A percentile compares a stretch with the other conserved stretches of the same genome.
These are phyloP conservation scores for Brachyhypopomus occidentalis DNA, from an alignment of 2,113 vertebrate genomes.

Conservation along the genomic window DNA sequence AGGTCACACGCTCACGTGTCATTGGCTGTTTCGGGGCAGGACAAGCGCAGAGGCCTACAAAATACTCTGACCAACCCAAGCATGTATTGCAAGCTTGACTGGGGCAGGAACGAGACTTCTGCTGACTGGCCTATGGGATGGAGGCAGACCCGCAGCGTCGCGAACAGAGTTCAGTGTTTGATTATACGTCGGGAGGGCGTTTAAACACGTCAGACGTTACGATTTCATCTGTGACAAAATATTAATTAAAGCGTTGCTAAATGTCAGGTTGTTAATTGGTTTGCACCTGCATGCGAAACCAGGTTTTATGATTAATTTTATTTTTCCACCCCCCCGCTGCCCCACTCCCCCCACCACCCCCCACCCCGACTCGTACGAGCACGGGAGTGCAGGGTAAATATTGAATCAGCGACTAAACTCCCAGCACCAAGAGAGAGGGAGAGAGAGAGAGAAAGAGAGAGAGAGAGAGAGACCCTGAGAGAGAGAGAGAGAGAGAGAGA, in stretches of 20 bases:
- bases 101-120: background rate
- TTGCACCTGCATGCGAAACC: constrained; percentile 92
- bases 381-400: constrained; percentile 99
- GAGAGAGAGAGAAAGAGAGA: constrained; percentile 73
- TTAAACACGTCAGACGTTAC: constrained; percentile 87
- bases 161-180: constrained; percentile 73
- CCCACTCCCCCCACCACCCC: constrained; percentile 70
- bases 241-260: constrained; percentile 96
- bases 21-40: constrained; percentile 38
- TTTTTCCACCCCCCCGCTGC: constrained; percentile 72
- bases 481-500: constrained; percentile 71
- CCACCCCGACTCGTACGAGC: constrained; percentile 89
- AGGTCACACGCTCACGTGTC: constrained; percentile 61
- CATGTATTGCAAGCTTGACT: background rate
- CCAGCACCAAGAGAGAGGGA: constrained; percentile 78
- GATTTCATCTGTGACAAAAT: constrained; percentile 90
- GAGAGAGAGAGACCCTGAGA: constrained; percentile 66
- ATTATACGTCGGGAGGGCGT: constrained; percentile 84
- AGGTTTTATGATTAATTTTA: constrained; percentile 83
- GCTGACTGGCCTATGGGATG: background rate
- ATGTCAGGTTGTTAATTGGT: constrained; percentile 98
- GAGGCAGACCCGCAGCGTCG: constrained; percentile 58
- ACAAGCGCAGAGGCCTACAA: constrained; percentile 30
- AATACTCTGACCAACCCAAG: constrained; percentile 29
- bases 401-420: constrained; percentile 99